Base-by-base conservation (phyloP, 2,797 vertebrate species). In the Kryptolebias ocellatus region DNA sequence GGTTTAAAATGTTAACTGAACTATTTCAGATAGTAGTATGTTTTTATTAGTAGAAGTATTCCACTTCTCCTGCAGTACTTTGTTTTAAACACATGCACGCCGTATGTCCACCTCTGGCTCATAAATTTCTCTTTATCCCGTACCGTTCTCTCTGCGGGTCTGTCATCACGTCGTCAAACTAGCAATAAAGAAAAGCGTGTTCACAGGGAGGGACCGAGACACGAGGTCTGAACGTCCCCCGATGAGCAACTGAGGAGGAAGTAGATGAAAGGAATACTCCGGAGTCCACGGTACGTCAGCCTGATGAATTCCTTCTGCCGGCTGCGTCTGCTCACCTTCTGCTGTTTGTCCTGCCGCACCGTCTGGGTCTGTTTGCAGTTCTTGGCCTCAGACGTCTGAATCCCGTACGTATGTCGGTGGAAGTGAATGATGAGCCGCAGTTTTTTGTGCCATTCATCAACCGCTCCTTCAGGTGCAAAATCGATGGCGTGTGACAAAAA, bases 241-340 rank as follows among this genome's bases (percentile, higher is more conserved):
- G 53, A 78, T 57, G 76, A 42, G 49, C n/a, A 77, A 39, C 51
- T 45, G 64, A 72, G 24, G 28, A 46, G 58, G 68, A 69, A 74
- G 63, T 24, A 64, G 60, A 84, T 72, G 71, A 83, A 69, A 74
- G 70, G 64, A 77, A 73, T 12, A 42, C 58, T 54, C 53, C 20
- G 27, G 62, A 67, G 65, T 78, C 61, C 64, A 53, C 29, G 53
- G 29, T 59, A 64, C 52, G 18, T 75, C 67, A 68, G 67, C 68
- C 64, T 85, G 83, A 89, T 83, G 71, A 73, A 78, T 83, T 85
- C 83, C 76, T 80, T 78, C 86, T 83, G 80, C 76, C 58, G 63
- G 57, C 64, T 34, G 42, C 45, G 78, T 87, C 86, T 88, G 87
- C 74, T 78, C 77, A 79, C 80, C 84, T 82, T 85, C 81, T 91